These are phyloP conservation scores for Megastigmus dorsalis DNA, from an alignment of 2,888 invertebrate species.

Conservation along the genomic window DNA sequence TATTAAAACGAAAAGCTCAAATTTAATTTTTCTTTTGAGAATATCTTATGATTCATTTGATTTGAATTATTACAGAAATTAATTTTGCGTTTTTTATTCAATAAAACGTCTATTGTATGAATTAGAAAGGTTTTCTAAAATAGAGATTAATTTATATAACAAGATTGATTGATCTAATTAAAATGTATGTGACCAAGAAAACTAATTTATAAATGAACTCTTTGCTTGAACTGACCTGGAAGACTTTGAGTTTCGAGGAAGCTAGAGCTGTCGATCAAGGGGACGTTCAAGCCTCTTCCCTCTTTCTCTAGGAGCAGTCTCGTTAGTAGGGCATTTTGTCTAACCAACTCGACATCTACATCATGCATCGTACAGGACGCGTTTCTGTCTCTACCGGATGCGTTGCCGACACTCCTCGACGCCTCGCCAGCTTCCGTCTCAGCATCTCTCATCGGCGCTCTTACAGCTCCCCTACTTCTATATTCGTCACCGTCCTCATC, in stretches of 20 bases:
- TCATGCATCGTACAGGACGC: slow-evolving; percentile 64
- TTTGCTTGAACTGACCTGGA: too few relatives aligned
- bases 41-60: too few relatives aligned
- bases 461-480: not conserved
- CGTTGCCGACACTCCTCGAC: slow-evolving; percentile 39
- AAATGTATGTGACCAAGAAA: too few relatives aligned
- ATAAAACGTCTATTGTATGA: too few relatives aligned
- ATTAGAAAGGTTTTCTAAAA: not conserved
- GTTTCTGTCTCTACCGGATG: slow-evolving; percentile 48
- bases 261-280: slow-evolving; percentile 65
- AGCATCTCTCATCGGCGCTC: too few relatives aligned
- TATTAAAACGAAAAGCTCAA: too few relatives aligned
- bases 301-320: slow-evolving; percentile 85
- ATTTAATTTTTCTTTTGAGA: too few relatives aligned
- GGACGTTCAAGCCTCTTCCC: slow-evolving; percentile 71
- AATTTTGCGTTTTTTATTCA: too few relatives aligned
- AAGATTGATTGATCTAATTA: too few relatives aligned
- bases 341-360: slow-evolving; percentile 67
- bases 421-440: slow-evolving; percentile 33
- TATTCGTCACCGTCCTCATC: slow-evolving; percentile 11
- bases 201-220: too few relatives aligned
- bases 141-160: slow-evolving; percentile 11
- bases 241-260: slow-evolving; percentile 88
- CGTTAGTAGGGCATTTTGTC: slow-evolving; percentile 84
- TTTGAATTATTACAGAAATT: too few relatives aligned